phyloP scores from a whole-genome alignment of 2,113 vertebrate genomes.

The Syrmaticus mikado region DNA sequence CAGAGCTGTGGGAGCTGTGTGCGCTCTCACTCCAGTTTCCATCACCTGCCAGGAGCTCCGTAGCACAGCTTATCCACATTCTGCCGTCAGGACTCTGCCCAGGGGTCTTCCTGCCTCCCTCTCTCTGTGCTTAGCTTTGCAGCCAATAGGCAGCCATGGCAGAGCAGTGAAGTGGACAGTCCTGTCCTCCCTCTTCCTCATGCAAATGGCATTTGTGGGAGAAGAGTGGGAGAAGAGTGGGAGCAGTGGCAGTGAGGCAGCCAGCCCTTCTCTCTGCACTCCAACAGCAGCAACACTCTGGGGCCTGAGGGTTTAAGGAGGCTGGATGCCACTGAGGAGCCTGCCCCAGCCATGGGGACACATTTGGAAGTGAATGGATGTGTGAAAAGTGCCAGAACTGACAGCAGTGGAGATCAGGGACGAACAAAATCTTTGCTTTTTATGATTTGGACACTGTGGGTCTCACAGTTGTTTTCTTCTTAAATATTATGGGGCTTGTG shows the following conservation, averaged over 20 bases:
- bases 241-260: not conserved
- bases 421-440: not conserved
- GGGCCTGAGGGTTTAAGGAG: not conserved
- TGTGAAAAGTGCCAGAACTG: not conserved
- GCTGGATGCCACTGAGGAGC: not conserved
- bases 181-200: not conserved
- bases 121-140: not conserved
- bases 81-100: not conserved
- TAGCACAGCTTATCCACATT: fast-evolving
- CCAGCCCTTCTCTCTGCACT: not conserved
- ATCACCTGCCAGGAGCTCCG: not conserved
- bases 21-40: fast-evolving
- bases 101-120: not conserved
- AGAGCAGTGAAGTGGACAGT: not conserved
- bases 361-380: not conserved
- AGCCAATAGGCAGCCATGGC: not conserved
- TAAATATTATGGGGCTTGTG: not conserved
- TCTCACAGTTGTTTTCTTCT: conserved; percentile 39
- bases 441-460: not conserved
- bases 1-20: fast-evolving
- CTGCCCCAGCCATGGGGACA: not conserved
- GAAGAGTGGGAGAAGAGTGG: too few species aligned
- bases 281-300: not conserved
- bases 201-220: fast-evolving
- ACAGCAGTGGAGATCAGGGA: conserved; percentile 17